A percentile compares a stretch with the other conserved stretches of the same genome.
Conservation (phyloP, 1,140 invertebrate genomes). For the Myzus persicae region DNA sequence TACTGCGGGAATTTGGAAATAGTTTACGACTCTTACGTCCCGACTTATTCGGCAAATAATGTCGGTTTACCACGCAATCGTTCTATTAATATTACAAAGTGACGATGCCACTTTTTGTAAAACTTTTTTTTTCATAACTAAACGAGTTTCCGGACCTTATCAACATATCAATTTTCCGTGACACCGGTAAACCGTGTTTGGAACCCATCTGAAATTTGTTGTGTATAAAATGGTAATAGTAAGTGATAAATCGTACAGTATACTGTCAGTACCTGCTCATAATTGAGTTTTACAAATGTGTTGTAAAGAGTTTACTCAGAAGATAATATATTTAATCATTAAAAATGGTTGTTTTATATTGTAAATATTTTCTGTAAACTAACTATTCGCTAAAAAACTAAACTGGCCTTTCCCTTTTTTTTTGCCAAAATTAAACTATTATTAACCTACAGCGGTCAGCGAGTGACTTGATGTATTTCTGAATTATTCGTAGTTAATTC, state of each 20-base stretch:
- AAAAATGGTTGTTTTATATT: not conserved
- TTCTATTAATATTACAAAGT: constrained; percentile 26
- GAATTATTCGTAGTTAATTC: not conserved
- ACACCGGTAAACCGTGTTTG: constrained; percentile 26
- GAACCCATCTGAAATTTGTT: not conserved
- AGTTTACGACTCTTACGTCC: not conserved
- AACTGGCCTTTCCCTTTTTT: not conserved
- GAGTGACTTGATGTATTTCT: not conserved
- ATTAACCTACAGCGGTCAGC: too few relatives aligned
- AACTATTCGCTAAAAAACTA: not conserved
- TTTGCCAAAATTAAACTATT: not conserved
- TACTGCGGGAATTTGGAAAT: not conserved
- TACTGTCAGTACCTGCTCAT: not conserved
- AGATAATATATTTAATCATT: not conserved
- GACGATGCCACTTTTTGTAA: constrained; percentile 18
- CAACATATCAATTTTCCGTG: constrained; percentile 29
- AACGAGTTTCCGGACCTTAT: constrained; percentile 41
- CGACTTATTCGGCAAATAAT: not conserved
- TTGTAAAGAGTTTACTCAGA: not conserved
- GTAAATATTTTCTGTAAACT: not conserved
- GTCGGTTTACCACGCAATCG: not conserved
- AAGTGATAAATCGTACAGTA: constrained; percentile 3
- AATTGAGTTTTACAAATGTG: not conserved
- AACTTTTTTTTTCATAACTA: not conserved
- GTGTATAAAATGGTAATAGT: not conserved